phyloP scores from a whole-genome alignment of 1,140 invertebrate species.

The Drosophila erecta region DNA sequence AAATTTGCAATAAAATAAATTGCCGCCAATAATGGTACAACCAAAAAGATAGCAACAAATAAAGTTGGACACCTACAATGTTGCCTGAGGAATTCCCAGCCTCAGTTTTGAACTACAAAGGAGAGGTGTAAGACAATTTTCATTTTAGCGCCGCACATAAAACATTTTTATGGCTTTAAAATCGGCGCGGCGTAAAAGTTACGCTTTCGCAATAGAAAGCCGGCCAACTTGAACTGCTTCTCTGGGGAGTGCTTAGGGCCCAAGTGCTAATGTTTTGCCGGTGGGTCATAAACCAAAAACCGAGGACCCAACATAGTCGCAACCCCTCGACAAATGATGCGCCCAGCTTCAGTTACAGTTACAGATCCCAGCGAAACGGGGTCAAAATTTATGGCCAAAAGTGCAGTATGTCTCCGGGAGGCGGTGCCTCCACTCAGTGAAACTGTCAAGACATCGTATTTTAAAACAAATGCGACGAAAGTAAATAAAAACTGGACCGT shows the following conservation, averaged over 20 bases:
- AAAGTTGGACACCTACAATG: slow-evolving; percentile 54
- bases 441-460: slow-evolving; percentile 64
- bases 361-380: slow-evolving; percentile 38
- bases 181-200: slow-evolving; percentile 76
- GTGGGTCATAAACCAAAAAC: slow-evolving; percentile 67
- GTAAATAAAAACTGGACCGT: slow-evolving; percentile 78
- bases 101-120: slow-evolving; percentile 19
- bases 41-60: neutral
- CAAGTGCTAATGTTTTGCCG: slow-evolving; percentile 36
- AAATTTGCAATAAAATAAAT: slow-evolving; percentile 83
- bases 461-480: slow-evolving; percentile 72
- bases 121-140: slow-evolving; percentile 78
- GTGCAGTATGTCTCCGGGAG: slow-evolving; percentile 66
- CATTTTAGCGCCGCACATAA: slow-evolving; percentile 69
- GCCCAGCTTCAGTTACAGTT: slow-evolving; percentile 62
- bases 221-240: slow-evolving; percentile 21
- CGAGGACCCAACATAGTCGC: slow-evolving; percentile 6
- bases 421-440: slow-evolving; percentile 46
- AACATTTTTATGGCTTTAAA: slow-evolving; percentile 83
- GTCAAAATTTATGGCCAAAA: slow-evolving; percentile 64
- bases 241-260: slow-evolving; percentile 64
- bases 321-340: slow-evolving; percentile 43
- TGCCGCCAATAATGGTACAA: slow-evolving; percentile 56
- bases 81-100: slow-evolving; percentile 26
- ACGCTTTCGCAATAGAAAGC: slow-evolving; percentile 80